phyloP scores from a whole-genome alignment of 2,797 vertebrate species.

The Lates japonicus region DNA sequence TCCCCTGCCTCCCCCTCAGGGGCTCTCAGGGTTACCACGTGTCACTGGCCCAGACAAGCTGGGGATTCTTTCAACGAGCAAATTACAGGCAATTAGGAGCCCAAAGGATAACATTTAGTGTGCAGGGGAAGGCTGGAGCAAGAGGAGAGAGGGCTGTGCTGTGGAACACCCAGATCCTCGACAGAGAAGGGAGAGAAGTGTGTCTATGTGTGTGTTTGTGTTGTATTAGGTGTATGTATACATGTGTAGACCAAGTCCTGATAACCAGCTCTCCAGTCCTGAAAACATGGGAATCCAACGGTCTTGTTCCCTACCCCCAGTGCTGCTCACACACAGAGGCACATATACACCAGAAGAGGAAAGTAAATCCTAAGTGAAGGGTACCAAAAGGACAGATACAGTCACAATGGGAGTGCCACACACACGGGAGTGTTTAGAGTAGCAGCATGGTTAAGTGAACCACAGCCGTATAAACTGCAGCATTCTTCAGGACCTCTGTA shows the following conservation, averaged over 20 bases:
- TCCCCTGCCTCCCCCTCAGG: constrained; percentile 62
- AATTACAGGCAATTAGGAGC: constrained; percentile 86
- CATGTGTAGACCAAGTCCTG: constrained; percentile 70
- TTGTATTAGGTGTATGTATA: constrained; percentile 58
- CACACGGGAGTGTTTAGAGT: constrained; percentile 72
- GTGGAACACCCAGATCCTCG: constrained; percentile 70
- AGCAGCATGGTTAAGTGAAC: constrained; percentile 62
- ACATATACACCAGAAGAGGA: constrained; percentile 17
- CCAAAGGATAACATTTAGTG: constrained; percentile 85
- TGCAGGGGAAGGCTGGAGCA: constrained; percentile 79
- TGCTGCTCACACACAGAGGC: constrained; percentile 22
- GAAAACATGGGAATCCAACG: constrained; percentile 54
- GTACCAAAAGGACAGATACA: constrained; percentile 46
- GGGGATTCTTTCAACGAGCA: constrained; percentile 84
- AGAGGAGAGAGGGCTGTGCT: constrained; percentile 73
- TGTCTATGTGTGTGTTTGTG: constrained; percentile 38
- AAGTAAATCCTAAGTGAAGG: constrained; percentile 19
- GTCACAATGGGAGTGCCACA: constrained; percentile 66
- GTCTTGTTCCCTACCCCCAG: constrained; percentile 38
- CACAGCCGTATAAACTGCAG: constrained; percentile 67
- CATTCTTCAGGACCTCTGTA: constrained; percentile 57
- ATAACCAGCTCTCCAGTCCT: constrained; percentile 77
- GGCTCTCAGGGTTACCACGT: constrained; percentile 84
- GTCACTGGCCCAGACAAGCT: constrained; percentile 80
- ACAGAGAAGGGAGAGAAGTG: constrained; percentile 28